A percentile compares a stretch with the other conserved stretches of the same genome.
phyloP scores from a whole-genome alignment of 35 echinoderm and acorn worm species.

The Hemicentrotus pulcherrimus region DNA sequence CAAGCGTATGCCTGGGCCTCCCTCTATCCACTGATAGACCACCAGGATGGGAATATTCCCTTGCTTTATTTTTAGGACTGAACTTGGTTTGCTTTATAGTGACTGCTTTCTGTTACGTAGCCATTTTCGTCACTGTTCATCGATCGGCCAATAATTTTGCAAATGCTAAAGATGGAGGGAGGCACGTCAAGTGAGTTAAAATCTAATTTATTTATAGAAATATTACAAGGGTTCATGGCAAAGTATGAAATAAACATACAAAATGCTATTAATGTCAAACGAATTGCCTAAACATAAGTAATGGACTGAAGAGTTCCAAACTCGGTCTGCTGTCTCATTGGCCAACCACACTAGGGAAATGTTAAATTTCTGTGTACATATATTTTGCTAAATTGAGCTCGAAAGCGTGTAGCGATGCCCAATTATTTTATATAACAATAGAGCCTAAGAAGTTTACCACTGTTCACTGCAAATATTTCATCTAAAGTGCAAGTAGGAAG shows the following conservation, averaged over 20 bases:
- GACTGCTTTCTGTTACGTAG: slow-evolving; percentile 66
- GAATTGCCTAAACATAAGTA: no score
- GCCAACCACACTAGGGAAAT: no score
- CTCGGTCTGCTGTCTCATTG: background rate
- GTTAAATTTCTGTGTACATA: no score
- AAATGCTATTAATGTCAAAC: no score
- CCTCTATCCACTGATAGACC: slow-evolving; percentile 53
- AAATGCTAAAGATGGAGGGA: background rate
- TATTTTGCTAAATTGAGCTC: no score
- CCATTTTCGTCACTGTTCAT: slow-evolving; percentile 68
- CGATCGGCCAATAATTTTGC: slow-evolving; percentile 45
- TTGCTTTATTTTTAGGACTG: slow-evolving; percentile 67
- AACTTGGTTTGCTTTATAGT: slow-evolving; percentile 62
- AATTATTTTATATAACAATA: no score
- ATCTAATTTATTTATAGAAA: background rate
- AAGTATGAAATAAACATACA: no score
- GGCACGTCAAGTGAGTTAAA: slow-evolving; percentile 23
- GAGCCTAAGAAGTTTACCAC: no score
- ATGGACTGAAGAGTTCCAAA: background rate
- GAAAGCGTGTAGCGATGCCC: no score
- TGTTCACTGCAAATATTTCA: no score
- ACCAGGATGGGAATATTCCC: slow-evolving; percentile 65
- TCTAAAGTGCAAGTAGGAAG: no score
- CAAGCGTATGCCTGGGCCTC: slow-evolving; percentile 78
- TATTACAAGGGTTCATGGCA: no score